Evolutionary conservation across 2,888 invertebrate genomes (phyloP).

Genomic region (Tortricodes alternella): DNA sequence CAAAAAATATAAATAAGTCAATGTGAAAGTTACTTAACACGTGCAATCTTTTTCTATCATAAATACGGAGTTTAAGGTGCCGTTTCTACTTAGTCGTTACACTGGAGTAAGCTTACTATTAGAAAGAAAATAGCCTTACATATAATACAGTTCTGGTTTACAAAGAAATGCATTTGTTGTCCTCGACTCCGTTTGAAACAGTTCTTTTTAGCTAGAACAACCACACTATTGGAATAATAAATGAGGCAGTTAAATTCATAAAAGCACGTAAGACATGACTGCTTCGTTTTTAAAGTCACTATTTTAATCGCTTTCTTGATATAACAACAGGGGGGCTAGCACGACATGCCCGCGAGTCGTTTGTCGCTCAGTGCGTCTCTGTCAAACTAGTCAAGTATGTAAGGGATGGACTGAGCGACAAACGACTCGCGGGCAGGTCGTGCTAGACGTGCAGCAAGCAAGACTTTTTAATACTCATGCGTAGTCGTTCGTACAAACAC

Average conservation of each 20-base stretch:
- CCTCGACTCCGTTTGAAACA: slow-evolving; percentile 1
- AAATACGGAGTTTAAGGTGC: slow-evolving; percentile 54
- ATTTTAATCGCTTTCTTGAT: slow-evolving; percentile 15
- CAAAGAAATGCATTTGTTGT: slow-evolving; percentile 20
- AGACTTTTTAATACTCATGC: slow-evolving; percentile 21
- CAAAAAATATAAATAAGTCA: slow-evolving; percentile 78
- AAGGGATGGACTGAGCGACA: too few species aligned
- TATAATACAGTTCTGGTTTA: slow-evolving; percentile 17
- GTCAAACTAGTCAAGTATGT: too few species aligned
- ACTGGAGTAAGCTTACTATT: slow-evolving; percentile 52
- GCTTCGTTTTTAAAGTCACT: slow-evolving; percentile 3
- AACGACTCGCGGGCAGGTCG: too few species aligned
- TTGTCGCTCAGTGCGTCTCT: too few species aligned
- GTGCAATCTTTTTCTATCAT: slow-evolving; percentile 71
- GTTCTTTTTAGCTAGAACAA: background rate
- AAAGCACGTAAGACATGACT: background rate
- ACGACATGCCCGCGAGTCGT: too few species aligned
- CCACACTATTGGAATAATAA: slow-evolving; percentile 20
- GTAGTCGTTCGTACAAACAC: slow-evolving; percentile 21
- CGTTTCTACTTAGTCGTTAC: slow-evolving; percentile 39
- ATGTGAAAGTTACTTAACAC: slow-evolving; percentile 78
- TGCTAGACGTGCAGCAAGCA: slow-evolving; percentile 9
- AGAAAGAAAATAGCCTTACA: slow-evolving; percentile 21
- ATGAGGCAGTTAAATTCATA: slow-evolving; percentile 8
- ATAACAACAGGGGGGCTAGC: too few species aligned